These are phyloP conservation scores for Scortum barcoo DNA, from an alignment of 2,113 vertebrate genomes.

Conservation along the genomic window DNA sequence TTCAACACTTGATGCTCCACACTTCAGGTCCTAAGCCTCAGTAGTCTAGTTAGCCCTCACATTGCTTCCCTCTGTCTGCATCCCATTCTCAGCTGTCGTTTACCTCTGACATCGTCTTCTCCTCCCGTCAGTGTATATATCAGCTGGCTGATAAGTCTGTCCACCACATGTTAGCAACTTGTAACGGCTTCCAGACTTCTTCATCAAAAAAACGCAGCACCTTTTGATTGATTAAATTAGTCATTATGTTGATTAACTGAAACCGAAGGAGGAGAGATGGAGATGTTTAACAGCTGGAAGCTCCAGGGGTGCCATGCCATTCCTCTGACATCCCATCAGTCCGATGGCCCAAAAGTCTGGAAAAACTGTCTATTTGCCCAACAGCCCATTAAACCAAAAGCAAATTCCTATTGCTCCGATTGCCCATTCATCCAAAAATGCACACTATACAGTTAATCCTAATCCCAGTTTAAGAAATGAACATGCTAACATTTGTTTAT, in stretches of 20 bases:
- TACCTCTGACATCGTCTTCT: slow-evolving; percentile 7
- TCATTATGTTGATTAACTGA: background rate
- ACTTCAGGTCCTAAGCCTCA: background rate
- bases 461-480: too few relatives aligned
- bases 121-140: background rate
- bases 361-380: too few relatives aligned
- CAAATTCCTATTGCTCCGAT: too few relatives aligned
- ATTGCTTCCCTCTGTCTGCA: background rate
- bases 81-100: slow-evolving; percentile 9
- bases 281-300: background rate
- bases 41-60: slow-evolving; percentile 17
- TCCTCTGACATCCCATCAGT: too few relatives aligned
- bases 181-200: background rate
- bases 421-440: too few relatives aligned
- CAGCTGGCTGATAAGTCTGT: background rate
- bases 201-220: background rate
- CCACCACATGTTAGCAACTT: background rate
- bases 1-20: slow-evolving; percentile 27
- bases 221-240: background rate
- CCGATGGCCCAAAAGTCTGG: too few relatives aligned
- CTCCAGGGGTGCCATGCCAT: too few relatives aligned
- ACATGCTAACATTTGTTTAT: too few relatives aligned
- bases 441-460: too few relatives aligned
- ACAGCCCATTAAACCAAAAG: too few relatives aligned
- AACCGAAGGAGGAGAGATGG: background rate